Percentiles rank a stretch among this genome's conserved stretches.
Evolutionary conservation across 2,113 vertebrate species (phyloP).

Genomic region (Sander lucioperca): DNA sequence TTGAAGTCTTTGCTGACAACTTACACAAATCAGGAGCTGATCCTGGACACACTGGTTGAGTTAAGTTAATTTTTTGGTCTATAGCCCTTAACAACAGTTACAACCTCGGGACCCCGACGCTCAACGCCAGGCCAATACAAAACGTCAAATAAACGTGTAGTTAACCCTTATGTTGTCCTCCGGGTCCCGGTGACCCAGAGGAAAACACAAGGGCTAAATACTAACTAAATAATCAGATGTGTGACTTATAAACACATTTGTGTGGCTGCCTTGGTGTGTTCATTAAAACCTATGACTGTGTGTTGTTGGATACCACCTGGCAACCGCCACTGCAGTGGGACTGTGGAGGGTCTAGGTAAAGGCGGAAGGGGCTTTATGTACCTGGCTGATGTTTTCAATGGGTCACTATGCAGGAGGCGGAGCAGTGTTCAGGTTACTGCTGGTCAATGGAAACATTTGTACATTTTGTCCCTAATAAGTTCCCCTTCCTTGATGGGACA

Average conservation of each 20-base stretch:
- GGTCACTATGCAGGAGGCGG: constrained; percentile 13
- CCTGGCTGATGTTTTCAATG: constrained; percentile 13
- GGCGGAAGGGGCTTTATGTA: constrained; percentile 39
- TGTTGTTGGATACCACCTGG: constrained; percentile 72
- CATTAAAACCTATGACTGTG: constrained; percentile 30
- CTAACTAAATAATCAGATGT: constrained; percentile 28
- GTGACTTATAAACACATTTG: constrained; percentile 50
- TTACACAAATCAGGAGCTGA: background rate
- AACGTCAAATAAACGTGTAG: too few relatives aligned
- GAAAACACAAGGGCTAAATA: background rate
- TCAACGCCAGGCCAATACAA: too few relatives aligned
- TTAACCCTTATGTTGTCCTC: too few relatives aligned
- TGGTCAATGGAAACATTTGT: constrained; percentile 18
- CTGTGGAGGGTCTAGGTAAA: constrained; percentile 41
- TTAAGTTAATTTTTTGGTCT: background rate
- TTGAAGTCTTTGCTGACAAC: background rate
- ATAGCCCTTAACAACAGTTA: background rate
- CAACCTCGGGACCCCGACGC: background rate
- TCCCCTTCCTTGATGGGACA: background rate
- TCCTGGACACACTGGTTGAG: background rate
- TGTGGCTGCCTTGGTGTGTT: constrained; percentile 47
- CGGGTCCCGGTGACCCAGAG: too few relatives aligned
- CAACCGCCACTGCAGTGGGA: constrained; percentile 40
- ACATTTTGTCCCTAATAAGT: background rate
- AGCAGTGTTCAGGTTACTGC: constrained; percentile 47